Conservation (phyloP, 2,888 invertebrate genomes). For the Phengaris alcon region DNA sequence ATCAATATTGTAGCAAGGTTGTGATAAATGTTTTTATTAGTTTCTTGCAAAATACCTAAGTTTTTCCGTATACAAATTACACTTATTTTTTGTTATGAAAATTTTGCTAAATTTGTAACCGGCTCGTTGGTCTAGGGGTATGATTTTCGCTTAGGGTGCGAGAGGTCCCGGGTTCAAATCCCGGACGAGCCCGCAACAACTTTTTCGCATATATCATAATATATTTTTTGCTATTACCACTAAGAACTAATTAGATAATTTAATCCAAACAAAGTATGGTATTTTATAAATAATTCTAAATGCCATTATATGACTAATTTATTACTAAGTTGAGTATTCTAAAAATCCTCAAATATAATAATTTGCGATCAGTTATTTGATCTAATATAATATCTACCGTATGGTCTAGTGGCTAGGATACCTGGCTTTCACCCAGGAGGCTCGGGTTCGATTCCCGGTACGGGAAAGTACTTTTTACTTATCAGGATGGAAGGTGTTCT, state of each 20-base stretch:
- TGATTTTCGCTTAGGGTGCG: slow-evolving; percentile 81
- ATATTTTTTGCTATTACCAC: no score
- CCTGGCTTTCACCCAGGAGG: slow-evolving; percentile 86
- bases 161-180: slow-evolving; percentile 81
- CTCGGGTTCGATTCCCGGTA: slow-evolving; percentile 87
- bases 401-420: slow-evolving; percentile 85
- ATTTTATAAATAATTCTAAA: no score
- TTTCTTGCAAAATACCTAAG: no score
- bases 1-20: no score
- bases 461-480: slow-evolving; percentile 62
- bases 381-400: slow-evolving; percentile 57
- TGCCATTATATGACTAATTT: background rate
- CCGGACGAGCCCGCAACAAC: slow-evolving; percentile 71
- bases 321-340: background rate
- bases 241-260: no score
- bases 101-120: background rate
- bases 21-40: no score
- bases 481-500: no score
- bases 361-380: background rate
- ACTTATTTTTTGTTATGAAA: background rate
- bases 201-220: background rate
- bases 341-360: background rate
- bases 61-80: no score
- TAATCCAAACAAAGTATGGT: no score
- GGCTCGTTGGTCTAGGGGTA: slow-evolving; percentile 81